Evolutionary conservation across 2,797 vertebrate species (phyloP).

Genomic region (Pangasius macronema): DNA sequence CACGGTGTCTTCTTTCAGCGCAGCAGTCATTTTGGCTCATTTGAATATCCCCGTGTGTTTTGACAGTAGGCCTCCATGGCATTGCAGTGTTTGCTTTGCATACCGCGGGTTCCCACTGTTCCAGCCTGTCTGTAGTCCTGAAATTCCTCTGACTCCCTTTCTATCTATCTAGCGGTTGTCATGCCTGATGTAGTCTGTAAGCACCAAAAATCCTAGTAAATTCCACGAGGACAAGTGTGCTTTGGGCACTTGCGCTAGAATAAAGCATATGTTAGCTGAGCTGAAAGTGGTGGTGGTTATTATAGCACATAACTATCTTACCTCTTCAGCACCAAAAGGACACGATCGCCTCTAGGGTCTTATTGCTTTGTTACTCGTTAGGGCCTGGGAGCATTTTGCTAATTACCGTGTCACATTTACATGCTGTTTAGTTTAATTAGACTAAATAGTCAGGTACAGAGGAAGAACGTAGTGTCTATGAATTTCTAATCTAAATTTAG

Average conservation of each 20-base stretch:
- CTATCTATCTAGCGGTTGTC: slow-evolving; percentile 11
- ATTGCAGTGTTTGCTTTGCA: slow-evolving; percentile 38
- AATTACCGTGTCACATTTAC: slow-evolving; percentile 57
- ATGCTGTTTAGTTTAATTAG: slow-evolving; percentile 59
- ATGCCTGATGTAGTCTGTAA: slow-evolving; percentile 3
- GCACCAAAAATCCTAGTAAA: slow-evolving; percentile 10
- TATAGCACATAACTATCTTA: slow-evolving; percentile 29
- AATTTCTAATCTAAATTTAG: slow-evolving; percentile 57
- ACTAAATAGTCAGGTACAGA: slow-evolving; percentile 47
- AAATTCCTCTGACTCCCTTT: slow-evolving; percentile 30
- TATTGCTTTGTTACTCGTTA: slow-evolving; percentile 51
- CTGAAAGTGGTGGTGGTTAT: slow-evolving; percentile 3
- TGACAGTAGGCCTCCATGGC: slow-evolving; percentile 22
- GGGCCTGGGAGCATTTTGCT: slow-evolving; percentile 48
- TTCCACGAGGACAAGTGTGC: slow-evolving; percentile 34
- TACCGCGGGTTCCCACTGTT: slow-evolving; percentile 38
- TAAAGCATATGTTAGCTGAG: slow-evolving; percentile 4
- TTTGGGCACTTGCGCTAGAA: slow-evolving; percentile 23
- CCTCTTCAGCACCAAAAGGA: slow-evolving; percentile 47
- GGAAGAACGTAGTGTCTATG: slow-evolving; percentile 39
- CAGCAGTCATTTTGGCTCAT: slow-evolving; percentile 37
- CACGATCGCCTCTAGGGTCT: slow-evolving; percentile 49
- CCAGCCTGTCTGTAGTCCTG: slow-evolving; percentile 33
- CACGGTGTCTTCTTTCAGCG: slow-evolving; percentile 21
- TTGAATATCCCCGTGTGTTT: slow-evolving; percentile 29